Evolutionary conservation across 2,888 invertebrate species (phyloP), one percentile per base, ranked within the genome.

Genomic region (Erpobdella octoculata): DNA sequence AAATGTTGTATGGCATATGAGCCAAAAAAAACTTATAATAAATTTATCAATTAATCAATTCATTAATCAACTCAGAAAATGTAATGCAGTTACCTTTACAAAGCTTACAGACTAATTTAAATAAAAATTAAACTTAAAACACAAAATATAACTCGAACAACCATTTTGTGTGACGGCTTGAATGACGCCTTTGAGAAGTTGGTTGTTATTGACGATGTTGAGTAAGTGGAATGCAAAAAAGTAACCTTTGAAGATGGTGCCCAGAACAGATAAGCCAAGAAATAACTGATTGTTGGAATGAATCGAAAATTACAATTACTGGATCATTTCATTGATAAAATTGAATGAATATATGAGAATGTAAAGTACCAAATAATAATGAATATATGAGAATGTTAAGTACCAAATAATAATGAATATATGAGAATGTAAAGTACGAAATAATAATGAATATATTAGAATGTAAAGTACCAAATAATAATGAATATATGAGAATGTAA

Each of bases 161-260:
- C 83, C 83, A 73, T 83, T 83, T 71, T 81, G 80, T n/a, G 83
- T 83, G 74, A 83, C 82, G 36, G 83, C 83, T 72, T 82, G 80
- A 65, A 83, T 83, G 72, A 82, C 82, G 2, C 83, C 81, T 25
- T 79, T 77, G 4, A 83, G 78, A 9, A 83, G 78, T 75, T 83
- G 83, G 76, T 83, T 83, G 76, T 81, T 82, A 77, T 83, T 81
- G 74, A 82, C 82, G 59, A 83, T 82, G 77, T 83, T 82, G 59
- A 83, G 77, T 46, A 83, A 78, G 75, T 83, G 83, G 76, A 83
- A 81, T 72, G 82, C 81, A 74, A 82, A 83, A 77, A 80, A 82
- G 73, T 82, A 83, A 3, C 80, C 81, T 70, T 80, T 78, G 72
- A 75, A 80, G 21, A 78, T 73, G 15, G 81, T 80, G 1, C 82